Percentiles rank a stretch among this genome's conserved stretches.
phyloP scores from a whole-genome alignment of 2,113 vertebrate genomes.

The Aegithalos caudatus region DNA sequence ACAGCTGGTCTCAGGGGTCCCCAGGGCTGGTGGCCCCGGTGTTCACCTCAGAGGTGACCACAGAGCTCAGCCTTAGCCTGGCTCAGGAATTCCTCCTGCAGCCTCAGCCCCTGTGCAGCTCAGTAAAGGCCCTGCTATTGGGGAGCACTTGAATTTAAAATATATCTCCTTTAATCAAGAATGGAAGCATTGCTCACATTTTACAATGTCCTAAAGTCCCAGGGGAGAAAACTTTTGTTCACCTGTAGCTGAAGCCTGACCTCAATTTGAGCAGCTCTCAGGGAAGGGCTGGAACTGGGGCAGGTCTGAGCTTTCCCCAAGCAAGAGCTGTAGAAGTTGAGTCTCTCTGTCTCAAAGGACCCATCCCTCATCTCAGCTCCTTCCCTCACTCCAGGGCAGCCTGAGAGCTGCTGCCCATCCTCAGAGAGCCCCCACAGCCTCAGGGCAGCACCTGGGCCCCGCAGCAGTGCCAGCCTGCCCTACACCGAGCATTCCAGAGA shows the following conservation, averaged over 20 bases:
- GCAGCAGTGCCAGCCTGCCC: accelerated
- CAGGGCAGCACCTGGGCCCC: neutral
- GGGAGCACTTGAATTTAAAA: neutral
- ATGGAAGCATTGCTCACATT: neutral
- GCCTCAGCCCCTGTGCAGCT: too few species aligned
- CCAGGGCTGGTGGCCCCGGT: neutral
- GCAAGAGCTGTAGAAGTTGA: neutral
- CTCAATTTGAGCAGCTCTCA: neutral
- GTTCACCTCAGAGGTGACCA: too few species aligned
- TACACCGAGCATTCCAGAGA: accelerated
- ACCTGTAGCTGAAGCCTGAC: neutral
- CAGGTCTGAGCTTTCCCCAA: neutral
- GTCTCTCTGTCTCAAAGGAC: neutral
- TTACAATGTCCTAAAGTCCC: neutral
- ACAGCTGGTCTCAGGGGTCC: too few species aligned
- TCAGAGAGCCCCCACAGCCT: accelerated
- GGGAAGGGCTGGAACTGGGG: neutral
- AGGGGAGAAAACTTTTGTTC: neutral
- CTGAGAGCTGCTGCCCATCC: neutral
- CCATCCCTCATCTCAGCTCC: neutral
- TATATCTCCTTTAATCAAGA: neutral
- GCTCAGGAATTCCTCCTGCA: neutral
- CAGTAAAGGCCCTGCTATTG: neutral
- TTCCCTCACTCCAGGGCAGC: neutral
- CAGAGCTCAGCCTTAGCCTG: neutral